Evolutionary conservation across 1,140 invertebrate species (phyloP).

Genomic region (Colletes latitarsis): DNA sequence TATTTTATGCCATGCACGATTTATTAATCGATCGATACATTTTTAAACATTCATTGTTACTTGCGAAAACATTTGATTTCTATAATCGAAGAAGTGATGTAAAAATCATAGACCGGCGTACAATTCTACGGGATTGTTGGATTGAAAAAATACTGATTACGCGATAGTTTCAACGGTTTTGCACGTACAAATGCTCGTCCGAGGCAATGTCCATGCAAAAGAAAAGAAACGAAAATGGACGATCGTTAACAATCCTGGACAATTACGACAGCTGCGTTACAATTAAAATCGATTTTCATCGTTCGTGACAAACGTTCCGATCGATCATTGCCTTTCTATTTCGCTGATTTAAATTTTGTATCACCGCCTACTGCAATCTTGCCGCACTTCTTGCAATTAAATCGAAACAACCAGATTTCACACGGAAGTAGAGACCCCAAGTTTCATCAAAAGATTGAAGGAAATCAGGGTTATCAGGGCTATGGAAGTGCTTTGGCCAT

Average conservation of each 20-base stretch:
- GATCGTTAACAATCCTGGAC: constrained; percentile 23
- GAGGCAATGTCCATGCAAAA: constrained; percentile 22
- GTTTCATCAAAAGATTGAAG: no score
- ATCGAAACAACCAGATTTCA: no score
- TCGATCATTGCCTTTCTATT: not conserved
- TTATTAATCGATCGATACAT: constrained; percentile 67
- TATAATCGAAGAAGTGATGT: constrained; percentile 59
- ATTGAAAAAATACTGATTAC: constrained; percentile 60
- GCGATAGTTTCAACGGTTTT: constrained; percentile 40
- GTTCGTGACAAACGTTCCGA: constrained; percentile 27
- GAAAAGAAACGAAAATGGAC: constrained; percentile 11
- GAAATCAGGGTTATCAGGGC: no score
- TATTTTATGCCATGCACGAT: constrained; percentile 59
- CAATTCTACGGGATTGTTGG: constrained; percentile 48
- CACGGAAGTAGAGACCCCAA: no score
- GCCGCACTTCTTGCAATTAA: no score
- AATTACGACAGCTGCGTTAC: constrained; percentile 43
- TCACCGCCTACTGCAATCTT: not conserved
- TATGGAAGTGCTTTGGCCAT: no score
- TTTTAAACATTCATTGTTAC: constrained; percentile 64
- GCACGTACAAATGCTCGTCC: constrained; percentile 40
- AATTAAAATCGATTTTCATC: constrained; percentile 42
- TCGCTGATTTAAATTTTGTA: not conserved
- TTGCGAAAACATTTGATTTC: constrained; percentile 60
- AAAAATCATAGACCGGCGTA: constrained; percentile 59